phyloP scores from a whole-genome alignment of 2,888 invertebrate species.

The Drosophila prolongata region DNA sequence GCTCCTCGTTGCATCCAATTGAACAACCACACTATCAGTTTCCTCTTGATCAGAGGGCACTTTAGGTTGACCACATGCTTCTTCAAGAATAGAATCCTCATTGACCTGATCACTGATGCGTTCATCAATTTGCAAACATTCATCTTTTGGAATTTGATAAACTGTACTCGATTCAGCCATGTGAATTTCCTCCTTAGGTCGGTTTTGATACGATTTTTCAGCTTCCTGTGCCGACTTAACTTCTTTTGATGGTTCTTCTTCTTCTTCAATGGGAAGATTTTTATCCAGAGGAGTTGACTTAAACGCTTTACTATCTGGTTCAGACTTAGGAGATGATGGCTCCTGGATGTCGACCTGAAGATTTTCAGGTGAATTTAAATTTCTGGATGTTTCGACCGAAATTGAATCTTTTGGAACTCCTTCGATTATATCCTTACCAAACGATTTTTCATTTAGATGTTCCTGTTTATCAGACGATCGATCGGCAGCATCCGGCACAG shows the following conservation, averaged over 20 bases:
- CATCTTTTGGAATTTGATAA: too few species aligned
- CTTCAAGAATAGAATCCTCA: neutral
- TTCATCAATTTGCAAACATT: neutral
- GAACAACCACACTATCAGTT: too few species aligned
- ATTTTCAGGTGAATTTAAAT: neutral
- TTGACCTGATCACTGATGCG: neutral
- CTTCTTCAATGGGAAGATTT: neutral
- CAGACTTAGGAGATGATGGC: neutral
- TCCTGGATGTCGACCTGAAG: neutral
- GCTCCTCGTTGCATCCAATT: too few species aligned
- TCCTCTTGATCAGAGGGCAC: too few species aligned
- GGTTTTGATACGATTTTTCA: too few species aligned
- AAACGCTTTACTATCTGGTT: neutral
- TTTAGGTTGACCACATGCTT: too few species aligned
- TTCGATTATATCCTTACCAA: neutral
- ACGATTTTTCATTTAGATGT: neutral
- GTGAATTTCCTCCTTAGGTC: neutral
- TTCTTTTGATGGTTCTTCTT: neutral
- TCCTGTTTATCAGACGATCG: neutral
- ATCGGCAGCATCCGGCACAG: too few species aligned
- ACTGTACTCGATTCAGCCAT: neutral
- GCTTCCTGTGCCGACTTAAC: neutral
- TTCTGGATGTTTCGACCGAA: neutral
- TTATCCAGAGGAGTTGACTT: neutral
- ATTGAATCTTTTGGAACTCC: neutral